Percentiles rank a stretch among this genome's conserved stretches.
phyloP scores from a whole-genome alignment of 2,113 vertebrate species.

The Brachyistius frenatus region DNA sequence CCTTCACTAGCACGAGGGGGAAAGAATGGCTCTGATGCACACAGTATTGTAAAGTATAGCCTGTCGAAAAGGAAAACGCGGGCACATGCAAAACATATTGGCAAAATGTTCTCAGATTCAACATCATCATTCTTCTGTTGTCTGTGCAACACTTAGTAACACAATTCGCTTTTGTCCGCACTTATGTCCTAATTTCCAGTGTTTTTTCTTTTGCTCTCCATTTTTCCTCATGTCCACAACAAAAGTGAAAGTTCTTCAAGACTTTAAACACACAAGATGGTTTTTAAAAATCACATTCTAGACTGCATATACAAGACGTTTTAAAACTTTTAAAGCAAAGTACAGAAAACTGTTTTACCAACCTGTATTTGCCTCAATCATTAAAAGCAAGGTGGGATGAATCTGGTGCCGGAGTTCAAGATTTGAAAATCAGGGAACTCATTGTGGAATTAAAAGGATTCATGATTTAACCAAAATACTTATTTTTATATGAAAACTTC shows the following conservation, averaged over 20 bases:
- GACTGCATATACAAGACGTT: neutral
- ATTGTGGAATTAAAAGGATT: neutral
- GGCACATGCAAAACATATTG: conserved; percentile 46
- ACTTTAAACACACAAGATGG: neutral
- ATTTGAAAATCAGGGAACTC: neutral
- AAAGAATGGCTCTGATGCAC: conserved; percentile 42
- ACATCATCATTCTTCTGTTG: neutral
- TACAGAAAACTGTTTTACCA: neutral
- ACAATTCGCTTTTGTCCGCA: neutral
- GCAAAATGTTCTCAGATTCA: conserved; percentile 16
- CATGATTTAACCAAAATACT: neutral
- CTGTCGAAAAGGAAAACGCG: conserved; percentile 38
- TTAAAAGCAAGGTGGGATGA: neutral
- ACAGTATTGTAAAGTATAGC: conserved; percentile 34
- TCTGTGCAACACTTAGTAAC: neutral
- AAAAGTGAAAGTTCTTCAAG: neutral
- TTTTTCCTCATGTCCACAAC: too few relatives aligned
- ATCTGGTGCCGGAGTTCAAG: neutral
- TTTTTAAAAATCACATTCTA: neutral
- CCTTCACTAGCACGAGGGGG: conserved; percentile 41
- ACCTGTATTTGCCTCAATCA: neutral
- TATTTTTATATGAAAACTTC: neutral
- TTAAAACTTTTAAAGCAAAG: neutral
- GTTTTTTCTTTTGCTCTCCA: neutral
- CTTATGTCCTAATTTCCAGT: too few relatives aligned